Evolutionary conservation across 2,888 invertebrate species (phyloP).

Genomic region (Synanthedon andrenaeformis): DNA sequence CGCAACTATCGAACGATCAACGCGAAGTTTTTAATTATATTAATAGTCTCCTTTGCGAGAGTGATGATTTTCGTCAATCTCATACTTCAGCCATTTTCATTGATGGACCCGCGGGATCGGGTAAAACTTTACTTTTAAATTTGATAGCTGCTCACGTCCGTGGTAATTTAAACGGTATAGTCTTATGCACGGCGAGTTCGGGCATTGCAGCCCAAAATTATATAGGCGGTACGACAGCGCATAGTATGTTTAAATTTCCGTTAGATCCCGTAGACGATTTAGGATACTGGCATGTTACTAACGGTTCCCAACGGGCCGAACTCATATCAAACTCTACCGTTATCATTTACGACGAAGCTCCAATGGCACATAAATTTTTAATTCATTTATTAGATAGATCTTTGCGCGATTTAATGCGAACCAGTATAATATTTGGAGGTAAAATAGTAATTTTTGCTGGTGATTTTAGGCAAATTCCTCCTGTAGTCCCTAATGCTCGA

Average conservation of each 20-base stretch:
- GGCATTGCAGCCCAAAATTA: conserved; percentile 2
- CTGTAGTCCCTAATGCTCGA: conserved; percentile 3
- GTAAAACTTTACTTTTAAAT: conserved; percentile 3
- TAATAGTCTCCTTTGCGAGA: not conserved
- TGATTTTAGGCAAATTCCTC: conserved; percentile 9
- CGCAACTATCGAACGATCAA: not conserved
- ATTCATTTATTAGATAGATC: conserved; percentile 4
- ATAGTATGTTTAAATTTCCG: conserved; percentile 4
- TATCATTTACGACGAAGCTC: conserved; percentile 5
- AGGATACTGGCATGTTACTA: conserved; percentile 1
- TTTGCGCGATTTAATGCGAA: conserved; percentile 3
- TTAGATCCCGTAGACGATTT: conserved; percentile 1
- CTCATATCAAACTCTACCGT: conserved; percentile 1
- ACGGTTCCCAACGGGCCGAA: conserved; percentile 1
- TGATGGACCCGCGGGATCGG: conserved; percentile 4
- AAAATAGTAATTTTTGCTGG: conserved; percentile 9
- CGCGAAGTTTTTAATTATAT: not conserved
- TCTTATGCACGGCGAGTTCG: conserved; percentile 1
- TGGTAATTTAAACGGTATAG: conserved; percentile 1
- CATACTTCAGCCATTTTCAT: conserved; percentile 1
- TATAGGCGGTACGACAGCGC: conserved; percentile 2
- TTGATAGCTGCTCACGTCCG: conserved; percentile 1
- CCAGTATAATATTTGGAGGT: conserved; percentile 7
- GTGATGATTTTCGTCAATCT: not conserved
- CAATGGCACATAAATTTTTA: conserved; percentile 5